Evolutionary conservation across 2,113 vertebrate genomes (phyloP), one percentile per base, ranked within the genome.

Genomic region (Petrocephalus zakoni): DNA sequence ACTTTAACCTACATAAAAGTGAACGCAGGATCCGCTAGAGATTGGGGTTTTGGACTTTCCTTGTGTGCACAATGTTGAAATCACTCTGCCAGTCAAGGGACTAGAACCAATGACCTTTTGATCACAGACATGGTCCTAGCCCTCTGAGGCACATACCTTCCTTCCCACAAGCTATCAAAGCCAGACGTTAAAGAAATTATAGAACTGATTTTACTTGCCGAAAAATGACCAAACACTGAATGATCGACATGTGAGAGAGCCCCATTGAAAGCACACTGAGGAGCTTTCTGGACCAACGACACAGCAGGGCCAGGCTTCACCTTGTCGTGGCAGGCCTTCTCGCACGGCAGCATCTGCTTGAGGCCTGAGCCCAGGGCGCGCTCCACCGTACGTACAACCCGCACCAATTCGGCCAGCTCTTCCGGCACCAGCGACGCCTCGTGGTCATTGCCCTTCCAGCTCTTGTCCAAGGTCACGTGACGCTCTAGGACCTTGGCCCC

Each of bases 401-500:
- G 94, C 87, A 99, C 98, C 87, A 99, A 91, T 89, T 99, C 97
- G 0, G 92, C 86, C 34, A 99, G 93, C 88, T 99, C 98, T 1
- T 81, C 52, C 0, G 96, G 96, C 89, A 95, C 96, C 94, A 99
- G 93, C 0, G 98, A 99, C 9, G 98, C 98, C 0, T 91, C 93
- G 11, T 99, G 98, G 92, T 99, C 98, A 0, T 93, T 99, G 88
- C 98, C 98, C 91, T 99, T 99, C 98, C 96, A 98, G 0, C 91
- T 97, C 93, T 99, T 99, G 93, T 99, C 95, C 10, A 99, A 92
- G 34, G 98, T 99, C 83, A 99, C 92, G 0, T 99, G 98, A 19
- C 98, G 97, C 90, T 99, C 98, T 22, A 99, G 85, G 19, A 99
- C 94, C 93, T 99, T 99, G 34, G 98, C 98, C 86, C 98, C 98